Percentiles rank a stretch among this genome's conserved stretches.
Conservation (phyloP, 1,140 invertebrate genomes). For the Panagrolaimus sp. region DNA sequence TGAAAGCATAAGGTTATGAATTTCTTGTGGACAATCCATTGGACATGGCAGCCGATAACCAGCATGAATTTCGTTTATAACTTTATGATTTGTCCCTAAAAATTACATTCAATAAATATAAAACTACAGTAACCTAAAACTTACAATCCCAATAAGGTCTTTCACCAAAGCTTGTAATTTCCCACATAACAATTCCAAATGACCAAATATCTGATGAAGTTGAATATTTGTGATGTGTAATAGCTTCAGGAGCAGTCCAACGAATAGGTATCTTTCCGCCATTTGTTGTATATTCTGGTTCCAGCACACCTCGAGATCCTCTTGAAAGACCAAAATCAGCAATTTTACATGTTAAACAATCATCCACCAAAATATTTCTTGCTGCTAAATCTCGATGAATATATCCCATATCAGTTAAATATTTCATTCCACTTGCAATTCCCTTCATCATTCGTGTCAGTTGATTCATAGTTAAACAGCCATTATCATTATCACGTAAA, state of each 20-base stretch:
- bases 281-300: constrained; percentile 90
- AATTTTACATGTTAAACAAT: constrained; percentile 97
- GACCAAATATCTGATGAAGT: constrained; percentile 98
- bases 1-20: constrained; percentile 95
- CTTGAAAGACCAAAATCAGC: constrained; percentile 96
- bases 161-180: constrained; percentile 92
- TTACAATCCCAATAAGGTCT: constrained; percentile 82
- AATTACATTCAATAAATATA: constrained; percentile 22
- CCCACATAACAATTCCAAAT: constrained; percentile 92
- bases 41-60: constrained; percentile 85
- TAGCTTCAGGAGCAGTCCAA: constrained; percentile 98
- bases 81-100: constrained; percentile 94
- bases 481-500: constrained; percentile 64
- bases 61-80: constrained; percentile 93
- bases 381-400: constrained; percentile 92
- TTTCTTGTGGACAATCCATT: constrained; percentile 68
- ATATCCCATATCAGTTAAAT: constrained; percentile 94
- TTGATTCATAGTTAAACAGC: constrained; percentile 82
- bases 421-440: constrained; percentile 95
- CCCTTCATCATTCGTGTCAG: constrained; percentile 92
- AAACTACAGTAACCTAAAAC: not conserved
- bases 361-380: constrained; percentile 93
- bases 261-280: constrained; percentile 97
- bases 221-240: constrained; percentile 79
- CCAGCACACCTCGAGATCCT: constrained; percentile 64